A percentile compares a stretch with the other conserved stretches of the same genome.
Evolutionary conservation across 2,797 vertebrate genomes (phyloP).

Genomic region (Rhabdomys pumilio): DNA sequence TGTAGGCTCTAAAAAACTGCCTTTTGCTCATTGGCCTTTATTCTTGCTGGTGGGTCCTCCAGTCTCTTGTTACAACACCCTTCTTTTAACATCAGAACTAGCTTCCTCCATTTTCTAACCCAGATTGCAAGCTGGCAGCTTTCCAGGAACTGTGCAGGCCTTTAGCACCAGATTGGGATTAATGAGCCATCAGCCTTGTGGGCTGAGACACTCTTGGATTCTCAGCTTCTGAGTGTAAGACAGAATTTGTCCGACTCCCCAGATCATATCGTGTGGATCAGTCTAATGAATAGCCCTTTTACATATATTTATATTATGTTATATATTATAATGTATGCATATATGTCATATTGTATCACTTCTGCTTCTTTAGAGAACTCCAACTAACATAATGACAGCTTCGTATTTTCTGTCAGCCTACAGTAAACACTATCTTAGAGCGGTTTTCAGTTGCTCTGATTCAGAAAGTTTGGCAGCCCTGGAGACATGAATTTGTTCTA

Average conservation of each 20-base stretch:
- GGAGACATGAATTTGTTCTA: constrained; percentile 69
- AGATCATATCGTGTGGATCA: neutral
- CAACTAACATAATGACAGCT: neutral
- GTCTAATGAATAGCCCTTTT: neutral
- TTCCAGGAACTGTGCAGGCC: neutral
- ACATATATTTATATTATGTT: neutral
- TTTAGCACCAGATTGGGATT: neutral
- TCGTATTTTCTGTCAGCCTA: constrained; percentile 18
- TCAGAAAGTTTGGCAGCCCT: constrained; percentile 67
- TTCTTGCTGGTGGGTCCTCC: neutral
- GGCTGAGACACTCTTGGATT: neutral
- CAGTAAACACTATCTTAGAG: constrained; percentile 12
- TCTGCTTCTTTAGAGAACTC: neutral
- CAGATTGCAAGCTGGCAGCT: neutral
- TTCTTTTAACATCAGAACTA: neutral
- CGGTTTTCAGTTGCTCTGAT: constrained; percentile 50
- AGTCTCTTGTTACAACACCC: neutral
- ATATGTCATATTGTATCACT: neutral
- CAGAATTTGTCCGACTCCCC: neutral
- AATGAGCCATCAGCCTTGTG: neutral
- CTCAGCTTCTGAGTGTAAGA: neutral
- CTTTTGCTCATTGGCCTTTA: neutral
- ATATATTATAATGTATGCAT: neutral
- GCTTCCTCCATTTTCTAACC: neutral
- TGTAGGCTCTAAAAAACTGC: neutral